phyloP scores from a whole-genome alignment of 2,888 invertebrate genomes.

The Chrysopilus asiliformis region DNA sequence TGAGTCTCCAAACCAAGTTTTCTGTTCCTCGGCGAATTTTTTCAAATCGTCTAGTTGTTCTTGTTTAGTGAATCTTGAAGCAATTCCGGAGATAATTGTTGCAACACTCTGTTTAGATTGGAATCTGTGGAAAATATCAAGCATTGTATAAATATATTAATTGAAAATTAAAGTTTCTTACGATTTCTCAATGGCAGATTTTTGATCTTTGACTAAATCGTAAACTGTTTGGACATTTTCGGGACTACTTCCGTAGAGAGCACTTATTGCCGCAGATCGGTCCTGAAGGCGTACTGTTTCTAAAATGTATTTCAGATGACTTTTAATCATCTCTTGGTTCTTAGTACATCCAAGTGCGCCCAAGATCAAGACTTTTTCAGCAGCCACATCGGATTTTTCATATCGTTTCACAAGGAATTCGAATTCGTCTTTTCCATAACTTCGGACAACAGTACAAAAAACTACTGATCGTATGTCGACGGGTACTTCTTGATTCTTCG shows the following conservation, averaged over 20 bases:
- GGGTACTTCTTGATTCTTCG: constrained; percentile 30
- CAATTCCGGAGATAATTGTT: constrained; percentile 27
- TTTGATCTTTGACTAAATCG: constrained; percentile 33
- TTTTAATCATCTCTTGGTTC: constrained; percentile 39
- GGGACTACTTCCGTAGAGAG: constrained; percentile 32
- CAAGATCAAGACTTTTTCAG: constrained; percentile 54
- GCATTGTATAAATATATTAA: not conserved
- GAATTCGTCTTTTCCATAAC: constrained; percentile 50
- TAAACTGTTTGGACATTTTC: constrained; percentile 43
- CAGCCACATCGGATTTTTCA: constrained; percentile 43
- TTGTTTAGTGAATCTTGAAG: constrained; percentile 26
- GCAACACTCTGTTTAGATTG: constrained; percentile 19
- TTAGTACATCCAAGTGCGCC: constrained; percentile 53
- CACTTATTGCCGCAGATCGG: constrained; percentile 28
- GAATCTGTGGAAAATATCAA: not conserved
- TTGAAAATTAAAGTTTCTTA: not conserved
- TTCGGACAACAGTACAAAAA: constrained; percentile 58
- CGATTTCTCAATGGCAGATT: constrained; percentile 7
- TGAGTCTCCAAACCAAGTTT: no score
- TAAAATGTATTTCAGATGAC: constrained; percentile 38
- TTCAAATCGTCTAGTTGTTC: constrained; percentile 2
- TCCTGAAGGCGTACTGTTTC: constrained; percentile 30
- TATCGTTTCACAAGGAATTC: constrained; percentile 49
- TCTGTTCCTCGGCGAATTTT: not conserved
- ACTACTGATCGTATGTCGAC: constrained; percentile 54